Evolutionary conservation across 2,888 invertebrate genomes (phyloP).

Genomic region (Drosophila tripunctata): DNA sequence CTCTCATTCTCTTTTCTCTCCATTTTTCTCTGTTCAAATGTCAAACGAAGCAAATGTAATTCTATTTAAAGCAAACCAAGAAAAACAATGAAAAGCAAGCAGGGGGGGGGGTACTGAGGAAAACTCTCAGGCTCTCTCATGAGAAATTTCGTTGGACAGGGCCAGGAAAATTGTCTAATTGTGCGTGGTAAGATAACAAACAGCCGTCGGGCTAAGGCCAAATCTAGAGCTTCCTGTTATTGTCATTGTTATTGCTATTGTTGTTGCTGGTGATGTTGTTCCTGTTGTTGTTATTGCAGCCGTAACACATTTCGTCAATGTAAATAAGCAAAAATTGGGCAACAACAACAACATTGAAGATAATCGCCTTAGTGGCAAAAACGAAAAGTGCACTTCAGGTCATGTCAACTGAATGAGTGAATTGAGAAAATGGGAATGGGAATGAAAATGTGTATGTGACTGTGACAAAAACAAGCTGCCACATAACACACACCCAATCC

Average conservation of each 20-base stretch:
- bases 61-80: slow-evolving; percentile 52
- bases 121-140: slow-evolving; percentile 50
- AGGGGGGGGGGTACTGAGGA: slow-evolving; percentile 22
- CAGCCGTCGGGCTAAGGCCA: slow-evolving; percentile 52
- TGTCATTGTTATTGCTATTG: slow-evolving; percentile 50
- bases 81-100: slow-evolving; percentile 31
- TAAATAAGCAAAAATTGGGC: slow-evolving; percentile 69
- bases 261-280: slow-evolving; percentile 27
- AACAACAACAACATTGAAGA: slow-evolving; percentile 58
- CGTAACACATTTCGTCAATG: slow-evolving; percentile 72
- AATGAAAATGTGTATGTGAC: slow-evolving; percentile 35
- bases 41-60: slow-evolving; percentile 48
- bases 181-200: slow-evolving; percentile 79
- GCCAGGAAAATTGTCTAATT: slow-evolving; percentile 76
- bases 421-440: slow-evolving; percentile 23
- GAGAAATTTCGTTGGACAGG: slow-evolving; percentile 38
- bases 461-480: slow-evolving; percentile 74
- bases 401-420: slow-evolving; percentile 40
- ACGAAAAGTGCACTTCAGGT: slow-evolving; percentile 69
- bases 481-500: slow-evolving; percentile 38
- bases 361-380: slow-evolving; percentile 72
- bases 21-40: not conserved
- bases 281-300: slow-evolving; percentile 29
- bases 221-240: slow-evolving; percentile 75
- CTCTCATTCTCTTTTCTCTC: not conserved